Conservation (phyloP, 2,888 invertebrate species). For the Glyphotaelius pellucidus region DNA sequence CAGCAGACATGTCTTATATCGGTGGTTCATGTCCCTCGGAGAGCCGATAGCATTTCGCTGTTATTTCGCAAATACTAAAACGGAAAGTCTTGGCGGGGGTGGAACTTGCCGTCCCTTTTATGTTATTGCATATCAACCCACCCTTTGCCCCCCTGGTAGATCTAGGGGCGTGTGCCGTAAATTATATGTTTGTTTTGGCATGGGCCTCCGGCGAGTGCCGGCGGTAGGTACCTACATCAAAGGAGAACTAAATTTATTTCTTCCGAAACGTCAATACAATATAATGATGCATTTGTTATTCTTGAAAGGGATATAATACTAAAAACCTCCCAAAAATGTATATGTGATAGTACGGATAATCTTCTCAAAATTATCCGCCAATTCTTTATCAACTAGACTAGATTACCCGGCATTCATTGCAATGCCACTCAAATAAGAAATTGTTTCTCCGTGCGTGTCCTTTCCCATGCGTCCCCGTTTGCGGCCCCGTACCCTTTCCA, state of each 20-base stretch:
- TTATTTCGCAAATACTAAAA: conserved; percentile 63
- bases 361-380: no score
- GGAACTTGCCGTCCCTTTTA: conserved; percentile 62
- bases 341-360: no score
- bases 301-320: background rate
- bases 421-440: no score
- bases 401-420: no score
- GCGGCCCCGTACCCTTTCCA: no score
- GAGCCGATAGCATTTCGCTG: conserved; percentile 65
- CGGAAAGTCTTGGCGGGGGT: conserved; percentile 63
- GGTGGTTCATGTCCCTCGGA: conserved; percentile 44
- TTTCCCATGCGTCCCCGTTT: no score
- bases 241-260: background rate
- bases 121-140: conserved; percentile 48
- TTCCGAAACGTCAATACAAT: background rate
- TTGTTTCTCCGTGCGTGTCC: no score
- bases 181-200: conserved; percentile 13
- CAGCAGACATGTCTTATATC: conserved; percentile 45
- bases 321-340: no score
- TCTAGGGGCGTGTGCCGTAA: background rate
- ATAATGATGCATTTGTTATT: background rate
- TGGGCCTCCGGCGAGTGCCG: background rate
- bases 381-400: no score
- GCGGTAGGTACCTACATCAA: background rate
- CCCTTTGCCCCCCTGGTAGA: background rate